A percentile compares a stretch with the other conserved stretches of the same genome.
These are phyloP conservation scores for Nautilus pompilius DNA, from an alignment of 1,140 invertebrate genomes.

Conservation along the genomic window DNA sequence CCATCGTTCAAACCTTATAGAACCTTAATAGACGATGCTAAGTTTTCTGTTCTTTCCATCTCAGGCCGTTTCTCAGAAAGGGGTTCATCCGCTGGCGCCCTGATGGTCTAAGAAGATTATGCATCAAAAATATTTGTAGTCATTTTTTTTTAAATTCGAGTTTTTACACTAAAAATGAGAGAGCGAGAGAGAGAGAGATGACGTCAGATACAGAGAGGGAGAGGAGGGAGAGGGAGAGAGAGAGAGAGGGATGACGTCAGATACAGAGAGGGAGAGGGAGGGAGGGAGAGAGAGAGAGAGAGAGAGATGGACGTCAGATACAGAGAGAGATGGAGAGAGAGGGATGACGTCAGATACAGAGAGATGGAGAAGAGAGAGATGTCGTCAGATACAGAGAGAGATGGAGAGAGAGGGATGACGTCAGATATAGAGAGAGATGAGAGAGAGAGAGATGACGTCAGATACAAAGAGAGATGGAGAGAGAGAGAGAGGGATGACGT, in stretches of 20 bases:
- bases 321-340: slow-evolving; percentile 5
- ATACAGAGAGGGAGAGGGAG: not conserved
- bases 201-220: not conserved
- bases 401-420: not conserved
- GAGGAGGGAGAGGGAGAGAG: not conserved
- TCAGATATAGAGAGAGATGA: not conserved
- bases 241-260: not conserved
- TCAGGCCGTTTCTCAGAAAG: too few species aligned
- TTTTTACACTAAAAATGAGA: too few species aligned
- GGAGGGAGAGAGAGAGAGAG: slow-evolving; percentile 14
- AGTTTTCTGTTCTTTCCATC: too few species aligned
- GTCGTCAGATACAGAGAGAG: not conserved
- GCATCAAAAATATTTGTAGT: too few species aligned
- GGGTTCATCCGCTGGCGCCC: too few species aligned
- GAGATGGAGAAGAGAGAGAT: slow-evolving; percentile 6
- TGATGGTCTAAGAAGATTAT: too few species aligned
- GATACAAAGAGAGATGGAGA: not conserved
- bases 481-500: not conserved
- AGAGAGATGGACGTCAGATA: not conserved
- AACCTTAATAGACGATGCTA: too few species aligned
- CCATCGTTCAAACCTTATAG: too few species aligned
- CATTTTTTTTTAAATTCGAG: too few species aligned
- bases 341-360: slow-evolving; percentile 4
- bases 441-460: not conserved
- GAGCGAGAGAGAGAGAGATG: too few species aligned